Percentiles rank a stretch among this genome's conserved stretches.
These are phyloP conservation scores for Leptopilina boulardi DNA, from an alignment of 1,140 invertebrate species.

Conservation along the genomic window DNA sequence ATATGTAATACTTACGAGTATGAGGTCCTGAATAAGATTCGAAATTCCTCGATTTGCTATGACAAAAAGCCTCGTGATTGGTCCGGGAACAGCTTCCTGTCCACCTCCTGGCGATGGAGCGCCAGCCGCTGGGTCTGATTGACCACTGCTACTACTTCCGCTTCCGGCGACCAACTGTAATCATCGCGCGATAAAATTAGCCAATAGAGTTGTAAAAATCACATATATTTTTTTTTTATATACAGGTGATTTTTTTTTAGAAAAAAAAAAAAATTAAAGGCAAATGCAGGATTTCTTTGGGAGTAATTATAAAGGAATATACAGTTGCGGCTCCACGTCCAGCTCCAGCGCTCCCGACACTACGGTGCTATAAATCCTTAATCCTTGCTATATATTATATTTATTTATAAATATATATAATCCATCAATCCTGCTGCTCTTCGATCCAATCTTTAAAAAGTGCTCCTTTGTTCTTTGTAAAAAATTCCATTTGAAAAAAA, in stretches of 20 bases:
- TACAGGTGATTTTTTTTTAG: too few species aligned
- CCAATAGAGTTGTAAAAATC: constrained; percentile 28
- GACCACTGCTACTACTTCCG: constrained; percentile 78
- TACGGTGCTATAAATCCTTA: constrained; percentile 66
- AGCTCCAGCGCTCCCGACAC: constrained; percentile 75
- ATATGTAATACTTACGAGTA: constrained; percentile 80
- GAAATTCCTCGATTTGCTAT: constrained; percentile 89
- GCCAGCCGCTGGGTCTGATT: constrained; percentile 77
- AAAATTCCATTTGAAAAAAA: constrained; percentile 24
- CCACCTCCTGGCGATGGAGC: constrained; percentile 75
- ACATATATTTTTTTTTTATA: constrained; percentile 42
- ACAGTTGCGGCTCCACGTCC: constrained; percentile 69
- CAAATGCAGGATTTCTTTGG: constrained; percentile 61
- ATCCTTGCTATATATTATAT: constrained; percentile 51
- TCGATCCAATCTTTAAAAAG: constrained; percentile 49
- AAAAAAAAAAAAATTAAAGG: too few species aligned
- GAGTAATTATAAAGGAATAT: constrained; percentile 56
- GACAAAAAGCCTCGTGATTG: constrained; percentile 88
- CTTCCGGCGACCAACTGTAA: constrained; percentile 84
- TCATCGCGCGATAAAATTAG: constrained; percentile 43
- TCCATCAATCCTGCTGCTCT: constrained; percentile 67
- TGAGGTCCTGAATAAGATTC: constrained; percentile 89
- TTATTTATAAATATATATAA: constrained; percentile 32
- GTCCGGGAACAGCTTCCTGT: constrained; percentile 89
- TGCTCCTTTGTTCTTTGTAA: constrained; percentile 34